Evolutionary conservation across 2,113 vertebrate species (phyloP), one percentile per base, ranked within the genome.

Genomic region (Reinhardtius hippoglossoides): DNA sequence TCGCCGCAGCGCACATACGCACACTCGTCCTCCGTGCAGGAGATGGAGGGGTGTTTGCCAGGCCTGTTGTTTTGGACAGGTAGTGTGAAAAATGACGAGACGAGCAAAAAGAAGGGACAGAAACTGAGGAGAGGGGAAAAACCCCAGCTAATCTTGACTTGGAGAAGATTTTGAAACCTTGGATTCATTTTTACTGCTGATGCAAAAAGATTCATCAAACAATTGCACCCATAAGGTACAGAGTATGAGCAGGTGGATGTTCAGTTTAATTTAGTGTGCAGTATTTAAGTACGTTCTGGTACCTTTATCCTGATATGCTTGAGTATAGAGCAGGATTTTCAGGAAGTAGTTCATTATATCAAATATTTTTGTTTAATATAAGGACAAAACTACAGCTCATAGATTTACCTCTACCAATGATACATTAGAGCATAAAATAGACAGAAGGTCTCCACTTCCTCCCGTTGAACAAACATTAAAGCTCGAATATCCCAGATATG

Each of bases 41-140:
- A 82, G 81, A 87, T 71, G 73, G 85, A 87, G 67, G 80, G 66
- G 57, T 78, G 83, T 88, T 84, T 89, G 71, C 90, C 82, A 87
- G 78, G 62, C 72, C 83, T 52, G 74, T 79, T 87, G 74, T 79
- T 35, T 74, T 35, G 67, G 82, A 80, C 81, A 77, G 76, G 78
- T 78, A 67, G 62, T 75, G 71, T 78, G 69, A 88, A 74, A 78
- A 77, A 87, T 72, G 61, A 44, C 79, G 58, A 65, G 63, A 78
- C 40, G 7, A 54, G 67, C 9, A 69, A 72, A 55, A 23, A 27
- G 72, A 46, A 68, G 9, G 52, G 56, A 78, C 42, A 68, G 26
- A 48, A 66, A 26, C 1, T 5, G 21, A 65, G 31, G 15, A 61
- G 40, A 78, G 57, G 2, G 46, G 55, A 52, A 55, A 40, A 67